These are phyloP conservation scores for Palythoa grandiflora DNA, from an alignment of 92 coral and sea anemone genomes.

Conservation along the genomic window DNA sequence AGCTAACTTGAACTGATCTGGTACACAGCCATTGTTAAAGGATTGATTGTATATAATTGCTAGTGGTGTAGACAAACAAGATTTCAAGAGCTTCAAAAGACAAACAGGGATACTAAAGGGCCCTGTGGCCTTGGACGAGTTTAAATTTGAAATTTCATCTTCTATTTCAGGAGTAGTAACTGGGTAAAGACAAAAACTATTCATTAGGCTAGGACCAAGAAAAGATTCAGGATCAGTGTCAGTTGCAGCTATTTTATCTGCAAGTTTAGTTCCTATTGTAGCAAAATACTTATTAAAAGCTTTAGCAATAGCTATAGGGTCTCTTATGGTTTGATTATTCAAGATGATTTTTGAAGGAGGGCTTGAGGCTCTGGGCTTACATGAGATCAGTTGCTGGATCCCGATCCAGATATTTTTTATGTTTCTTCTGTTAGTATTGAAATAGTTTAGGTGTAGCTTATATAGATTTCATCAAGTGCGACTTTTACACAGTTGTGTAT, in stretches of 20 bases:
- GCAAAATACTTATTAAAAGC: slow-evolving; percentile 55
- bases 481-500: too few relatives aligned
- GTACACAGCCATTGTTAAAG: slow-evolving; percentile 12
- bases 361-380: slow-evolving; percentile 56
- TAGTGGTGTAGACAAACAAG: neutral
- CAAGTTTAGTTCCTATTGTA: slow-evolving; percentile 44
- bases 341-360: slow-evolving; percentile 49
- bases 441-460: neutral
- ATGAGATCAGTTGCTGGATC: slow-evolving; percentile 50
- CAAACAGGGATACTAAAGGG: slow-evolving; percentile 31
- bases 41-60: too few relatives aligned
- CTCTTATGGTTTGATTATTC: slow-evolving; percentile 28
- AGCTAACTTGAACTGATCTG: slow-evolving; percentile 41
- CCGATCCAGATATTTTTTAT: slow-evolving; percentile 55
- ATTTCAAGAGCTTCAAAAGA: slow-evolving; percentile 8
- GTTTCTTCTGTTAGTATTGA: slow-evolving; percentile 48
- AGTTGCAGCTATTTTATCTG: slow-evolving; percentile 30
- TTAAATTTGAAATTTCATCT: slow-evolving; percentile 40
- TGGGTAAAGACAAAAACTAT: slow-evolving; percentile 45
- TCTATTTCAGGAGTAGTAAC: slow-evolving; percentile 50
- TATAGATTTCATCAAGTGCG: too few relatives aligned
- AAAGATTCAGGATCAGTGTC: slow-evolving; percentile 32
- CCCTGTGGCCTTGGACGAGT: slow-evolving; percentile 45
- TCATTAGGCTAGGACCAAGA: slow-evolving; percentile 14
- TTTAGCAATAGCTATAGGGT: slow-evolving; percentile 38